phyloP scores from a whole-genome alignment of 92 coral and sea anemone genomes.

The Heteractis magnifica region DNA sequence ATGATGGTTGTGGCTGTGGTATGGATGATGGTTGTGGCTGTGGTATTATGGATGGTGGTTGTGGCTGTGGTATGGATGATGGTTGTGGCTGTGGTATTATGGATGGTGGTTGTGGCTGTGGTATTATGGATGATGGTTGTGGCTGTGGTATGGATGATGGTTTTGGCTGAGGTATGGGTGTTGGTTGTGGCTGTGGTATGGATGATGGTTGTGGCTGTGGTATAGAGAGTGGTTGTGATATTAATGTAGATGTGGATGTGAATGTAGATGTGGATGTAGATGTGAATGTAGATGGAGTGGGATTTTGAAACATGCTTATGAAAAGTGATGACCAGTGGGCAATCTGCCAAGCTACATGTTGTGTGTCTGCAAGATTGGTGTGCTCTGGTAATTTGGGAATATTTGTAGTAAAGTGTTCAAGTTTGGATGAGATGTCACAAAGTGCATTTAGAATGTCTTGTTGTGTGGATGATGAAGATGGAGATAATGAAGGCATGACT shows the following conservation, averaged over 20 bases:
- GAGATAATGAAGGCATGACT: neutral
- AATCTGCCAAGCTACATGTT: constrained; percentile 15
- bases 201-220: no score
- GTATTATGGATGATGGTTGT: neutral
- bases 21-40: neutral
- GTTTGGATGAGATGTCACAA: constrained; percentile 14
- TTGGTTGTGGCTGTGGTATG: neutral
- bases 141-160: neutral
- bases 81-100: neutral
- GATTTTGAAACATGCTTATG: neutral
- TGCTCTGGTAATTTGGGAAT: constrained; percentile 8
- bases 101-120: neutral
- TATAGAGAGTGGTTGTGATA: neutral
- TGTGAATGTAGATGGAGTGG: neutral
- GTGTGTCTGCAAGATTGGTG: neutral
- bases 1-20: no score
- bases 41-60: neutral
- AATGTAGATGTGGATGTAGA: neutral
- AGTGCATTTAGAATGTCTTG: neutral
- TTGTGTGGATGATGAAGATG: constrained; percentile 6
- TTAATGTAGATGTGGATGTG: neutral
- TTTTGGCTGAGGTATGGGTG: neutral
- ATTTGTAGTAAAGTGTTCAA: neutral
- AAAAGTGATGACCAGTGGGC: constrained; percentile 14
- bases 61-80: neutral